Percentiles rank a stretch among this genome's conserved stretches.
These are phyloP conservation scores for Enteromius treurensis DNA, from an alignment of 2,797 vertebrate species.

Conservation along the genomic window DNA sequence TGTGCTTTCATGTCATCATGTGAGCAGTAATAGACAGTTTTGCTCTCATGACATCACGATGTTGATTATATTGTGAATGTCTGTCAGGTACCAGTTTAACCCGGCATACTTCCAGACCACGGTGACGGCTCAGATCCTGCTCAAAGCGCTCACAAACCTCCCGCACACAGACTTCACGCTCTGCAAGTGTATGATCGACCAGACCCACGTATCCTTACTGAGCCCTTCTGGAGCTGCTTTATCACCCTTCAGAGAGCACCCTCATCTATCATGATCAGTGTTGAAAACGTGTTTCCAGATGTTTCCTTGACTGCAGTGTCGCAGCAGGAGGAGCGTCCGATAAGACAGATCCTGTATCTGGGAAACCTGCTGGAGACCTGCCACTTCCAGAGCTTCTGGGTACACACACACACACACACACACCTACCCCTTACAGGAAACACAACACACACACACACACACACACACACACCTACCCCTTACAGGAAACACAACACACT, in stretches of 20 bases:
- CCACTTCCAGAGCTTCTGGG: constrained; percentile 96
- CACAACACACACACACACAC: constrained; percentile 20
- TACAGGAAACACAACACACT: no score
- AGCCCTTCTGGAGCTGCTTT: neutral
- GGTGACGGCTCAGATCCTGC: constrained; percentile 91
- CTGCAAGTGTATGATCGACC: constrained; percentile 97
- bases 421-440: no score
- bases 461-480: no score
- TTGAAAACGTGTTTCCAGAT: neutral
- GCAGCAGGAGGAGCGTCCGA: constrained; percentile 91
- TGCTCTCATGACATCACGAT: no score
- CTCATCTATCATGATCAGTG: no score
- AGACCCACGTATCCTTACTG: constrained; percentile 88
- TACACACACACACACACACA: constrained; percentile 63
- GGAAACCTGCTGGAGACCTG: constrained; percentile 93
- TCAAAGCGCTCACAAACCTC: constrained; percentile 94
- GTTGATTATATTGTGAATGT: neutral
- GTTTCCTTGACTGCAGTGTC: constrained; percentile 80
- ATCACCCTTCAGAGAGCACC: no score
- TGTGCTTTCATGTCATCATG: no score
- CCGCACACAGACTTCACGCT: constrained; percentile 96
- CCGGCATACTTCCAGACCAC: constrained; percentile 92
- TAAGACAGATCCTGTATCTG: constrained; percentile 91
- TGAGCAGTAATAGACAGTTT: no score
- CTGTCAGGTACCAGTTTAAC: constrained; percentile 92